Percentiles rank a stretch among this genome's conserved stretches.
These are phyloP conservation scores for Jacana jacana DNA, from an alignment of 2,113 vertebrate species.

Conservation along the genomic window DNA sequence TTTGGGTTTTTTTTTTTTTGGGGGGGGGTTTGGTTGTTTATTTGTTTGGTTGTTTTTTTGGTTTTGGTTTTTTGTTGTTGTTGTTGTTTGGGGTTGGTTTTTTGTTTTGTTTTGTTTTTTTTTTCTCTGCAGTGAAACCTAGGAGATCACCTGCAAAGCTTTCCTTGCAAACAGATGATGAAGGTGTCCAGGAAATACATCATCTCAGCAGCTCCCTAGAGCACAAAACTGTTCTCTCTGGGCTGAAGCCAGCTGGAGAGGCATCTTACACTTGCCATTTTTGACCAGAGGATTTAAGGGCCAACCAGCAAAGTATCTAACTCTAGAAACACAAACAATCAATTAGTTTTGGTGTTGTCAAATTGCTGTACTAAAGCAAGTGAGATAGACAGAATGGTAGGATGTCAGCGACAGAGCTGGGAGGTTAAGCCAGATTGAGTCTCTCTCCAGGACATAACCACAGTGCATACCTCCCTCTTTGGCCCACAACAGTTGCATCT, in stretches of 20 bases:
- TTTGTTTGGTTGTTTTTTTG: too few relatives aligned
- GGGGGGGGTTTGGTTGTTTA: too few relatives aligned
- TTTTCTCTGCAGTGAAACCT: neutral
- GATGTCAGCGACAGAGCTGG: neutral
- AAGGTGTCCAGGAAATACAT: neutral
- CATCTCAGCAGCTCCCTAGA: neutral
- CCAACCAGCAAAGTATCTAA: neutral
- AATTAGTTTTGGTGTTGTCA: neutral
- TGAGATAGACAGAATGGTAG: neutral
- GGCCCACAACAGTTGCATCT: neutral
- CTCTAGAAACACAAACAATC: neutral
- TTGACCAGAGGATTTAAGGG: neutral
- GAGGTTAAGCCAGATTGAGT: neutral
- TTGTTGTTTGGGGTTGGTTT: too few relatives aligned
- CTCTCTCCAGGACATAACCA: neutral
- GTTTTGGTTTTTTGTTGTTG: too few relatives aligned
- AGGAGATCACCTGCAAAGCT: neutral
- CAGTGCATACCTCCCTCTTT: neutral
- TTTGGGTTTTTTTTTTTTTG: too few relatives aligned
- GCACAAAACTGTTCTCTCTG: neutral
- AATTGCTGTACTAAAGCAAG: neutral
- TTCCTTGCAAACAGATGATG: neutral
- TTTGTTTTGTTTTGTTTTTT: neutral
- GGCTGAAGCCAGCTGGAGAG: neutral
- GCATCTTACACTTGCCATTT: neutral